Evolutionary conservation across 2,888 invertebrate species (phyloP).

Genomic region (Leptogaster cylindrica): DNA sequence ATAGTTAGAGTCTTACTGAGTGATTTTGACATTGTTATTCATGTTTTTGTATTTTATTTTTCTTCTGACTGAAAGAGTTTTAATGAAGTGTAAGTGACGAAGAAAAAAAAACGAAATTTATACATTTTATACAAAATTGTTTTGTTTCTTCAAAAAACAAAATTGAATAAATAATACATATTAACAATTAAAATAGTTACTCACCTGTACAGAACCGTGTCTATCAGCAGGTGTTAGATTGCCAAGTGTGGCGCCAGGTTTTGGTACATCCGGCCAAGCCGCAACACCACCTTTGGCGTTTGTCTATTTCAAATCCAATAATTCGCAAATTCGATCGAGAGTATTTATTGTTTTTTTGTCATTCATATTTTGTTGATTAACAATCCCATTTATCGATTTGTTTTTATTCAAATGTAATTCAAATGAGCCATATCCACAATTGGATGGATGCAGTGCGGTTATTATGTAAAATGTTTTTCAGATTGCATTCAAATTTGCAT

Average conservation of each 20-base stretch:
- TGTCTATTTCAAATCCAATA: constrained; percentile 53
- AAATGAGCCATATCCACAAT: constrained; percentile 6
- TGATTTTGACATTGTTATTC: too few species aligned
- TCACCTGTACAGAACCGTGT: constrained; percentile 96
- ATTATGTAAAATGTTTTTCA: constrained; percentile 20
- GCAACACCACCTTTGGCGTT: constrained; percentile 74
- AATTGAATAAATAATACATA: constrained; percentile 23
- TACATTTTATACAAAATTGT: constrained; percentile 34
- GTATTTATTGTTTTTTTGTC: constrained; percentile 37
- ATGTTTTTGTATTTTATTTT: too few species aligned
- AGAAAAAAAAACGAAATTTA: constrained; percentile 9
- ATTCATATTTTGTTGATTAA: neutral
- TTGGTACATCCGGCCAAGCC: constrained; percentile 86
- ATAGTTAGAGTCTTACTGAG: too few species aligned
- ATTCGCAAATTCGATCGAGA: constrained; percentile 4
- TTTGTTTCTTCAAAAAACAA: constrained; percentile 29
- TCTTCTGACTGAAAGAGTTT: too few species aligned
- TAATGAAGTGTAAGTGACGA: constrained; percentile 1
- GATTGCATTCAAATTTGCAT: neutral
- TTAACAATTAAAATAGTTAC: constrained; percentile 54
- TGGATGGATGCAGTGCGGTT: constrained; percentile 12
- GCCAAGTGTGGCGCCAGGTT: constrained; percentile 78
- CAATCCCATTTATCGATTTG: constrained; percentile 3
- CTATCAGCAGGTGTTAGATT: constrained; percentile 93
- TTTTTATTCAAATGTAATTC: neutral